These are phyloP conservation scores for Andricus quercusramuli DNA, from an alignment of 2,888 invertebrate genomes.

Conservation along the genomic window DNA sequence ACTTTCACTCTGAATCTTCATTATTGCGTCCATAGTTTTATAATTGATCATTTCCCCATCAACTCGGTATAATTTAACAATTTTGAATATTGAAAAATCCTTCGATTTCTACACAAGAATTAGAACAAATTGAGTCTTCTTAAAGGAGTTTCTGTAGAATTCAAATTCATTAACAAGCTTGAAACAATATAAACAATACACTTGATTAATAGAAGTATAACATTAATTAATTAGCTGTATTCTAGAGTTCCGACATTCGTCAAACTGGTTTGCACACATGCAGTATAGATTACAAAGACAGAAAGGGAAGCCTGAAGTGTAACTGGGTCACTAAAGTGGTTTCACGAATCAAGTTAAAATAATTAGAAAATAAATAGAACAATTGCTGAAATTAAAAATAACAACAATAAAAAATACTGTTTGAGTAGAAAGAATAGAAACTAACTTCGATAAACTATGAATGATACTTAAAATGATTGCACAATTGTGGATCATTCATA, in stretches of 20 bases:
- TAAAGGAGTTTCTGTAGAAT: background rate
- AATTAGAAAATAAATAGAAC: background rate
- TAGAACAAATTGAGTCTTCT: background rate
- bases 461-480: too few species aligned
- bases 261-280: background rate
- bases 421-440: background rate
- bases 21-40: constrained; percentile 1
- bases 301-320: background rate
- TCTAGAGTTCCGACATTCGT: background rate
- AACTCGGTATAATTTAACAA: background rate
- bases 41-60: background rate
- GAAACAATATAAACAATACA: background rate
- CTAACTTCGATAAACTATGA: too few species aligned
- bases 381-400: background rate
- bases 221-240: background rate
- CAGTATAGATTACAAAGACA: background rate
- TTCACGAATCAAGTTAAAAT: background rate
- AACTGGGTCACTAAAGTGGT: background rate
- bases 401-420: background rate
- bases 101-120: background rate
- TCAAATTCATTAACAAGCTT: background rate
- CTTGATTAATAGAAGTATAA: background rate
- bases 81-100: background rate
- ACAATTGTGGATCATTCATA: too few species aligned
- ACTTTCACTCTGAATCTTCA: constrained; percentile 24